Percentiles rank a stretch among this genome's conserved stretches.
Conservation (phyloP, 2,113 vertebrate species). For the Mesitornis unicolor region DNA sequence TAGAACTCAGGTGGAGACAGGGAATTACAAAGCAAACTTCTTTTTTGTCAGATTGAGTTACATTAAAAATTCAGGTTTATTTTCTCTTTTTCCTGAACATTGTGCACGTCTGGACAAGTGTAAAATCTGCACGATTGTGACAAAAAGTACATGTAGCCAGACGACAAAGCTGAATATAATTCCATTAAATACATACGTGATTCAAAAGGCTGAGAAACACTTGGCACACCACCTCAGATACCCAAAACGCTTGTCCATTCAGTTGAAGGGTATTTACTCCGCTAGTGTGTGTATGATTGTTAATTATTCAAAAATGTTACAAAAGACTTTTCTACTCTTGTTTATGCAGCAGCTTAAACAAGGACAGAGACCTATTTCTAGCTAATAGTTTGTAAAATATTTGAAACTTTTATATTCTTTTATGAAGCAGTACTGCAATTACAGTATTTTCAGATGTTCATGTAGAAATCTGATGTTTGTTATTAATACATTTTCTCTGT, state of each 20-base stretch:
- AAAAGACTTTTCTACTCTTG: background rate
- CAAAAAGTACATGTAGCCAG: background rate
- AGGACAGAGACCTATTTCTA: background rate
- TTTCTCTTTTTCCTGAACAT: background rate
- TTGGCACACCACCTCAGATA: background rate
- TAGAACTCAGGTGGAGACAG: background rate
- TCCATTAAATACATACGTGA: background rate
- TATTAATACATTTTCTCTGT: background rate
- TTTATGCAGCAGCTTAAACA: background rate
- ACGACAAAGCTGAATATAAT: background rate
- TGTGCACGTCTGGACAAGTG: background rate
- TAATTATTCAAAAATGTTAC: background rate
- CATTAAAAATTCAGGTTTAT: background rate
- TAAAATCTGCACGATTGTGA: background rate
- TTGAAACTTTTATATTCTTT: background rate
- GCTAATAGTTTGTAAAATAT: background rate
- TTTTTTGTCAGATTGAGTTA: background rate
- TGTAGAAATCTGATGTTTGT: background rate
- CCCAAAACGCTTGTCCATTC: background rate
- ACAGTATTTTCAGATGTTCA: background rate
- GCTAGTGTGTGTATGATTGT: background rate
- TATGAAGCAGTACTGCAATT: background rate
- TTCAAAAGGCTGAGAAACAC: background rate
- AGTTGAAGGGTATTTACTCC: background rate
- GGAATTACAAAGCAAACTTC: background rate